Evolutionary conservation across 2,888 invertebrate genomes (phyloP), one percentile per base, ranked within the genome.

Genomic region (Hyposoter didymator): DNA sequence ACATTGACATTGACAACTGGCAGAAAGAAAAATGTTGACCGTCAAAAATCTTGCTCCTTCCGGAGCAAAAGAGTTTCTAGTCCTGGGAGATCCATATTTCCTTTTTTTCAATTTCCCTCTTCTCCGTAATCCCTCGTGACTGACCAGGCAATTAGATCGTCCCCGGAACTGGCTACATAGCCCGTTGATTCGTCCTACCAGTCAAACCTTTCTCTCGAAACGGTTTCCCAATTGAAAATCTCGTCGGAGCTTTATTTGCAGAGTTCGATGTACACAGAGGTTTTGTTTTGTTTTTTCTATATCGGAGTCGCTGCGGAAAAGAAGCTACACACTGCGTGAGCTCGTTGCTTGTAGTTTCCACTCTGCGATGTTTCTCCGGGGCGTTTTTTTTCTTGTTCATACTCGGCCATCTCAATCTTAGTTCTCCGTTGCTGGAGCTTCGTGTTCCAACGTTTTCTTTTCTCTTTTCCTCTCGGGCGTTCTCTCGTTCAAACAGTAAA

Each of bases 221-320:
- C 72, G 81, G 82, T 84, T 87, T 86, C 82, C 82, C 84, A 87
- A 87, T 88, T 87, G 87, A 82, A 87, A 88, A 85, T 85, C 88
- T 87, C 86, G 79, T 85, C 72, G 72, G 76, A 66, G 85, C 83
- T 86, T 86, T 88, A 85, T 88, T 88, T 88, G 83, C 82, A 74
- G 84, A 87, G 87, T 86, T 81, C 82, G 86, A 28, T 39, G 35
- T 64, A 66, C n/a, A 66, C 45, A 45, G 22, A 55, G 4, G 12
- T 55, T 10, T 55, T 10, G 28, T 55, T 28, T 10, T 55, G 0
- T 55, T 55, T 12, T 55, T 2, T 43, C 14, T 49, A 66, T 14
- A 47, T 32, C 28, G 52, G n/a, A 28, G 66, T 43, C 12, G 79
- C 74, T 39, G 39, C 39, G 8, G 0, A 74, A 45, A 72, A 55